Conservation (phyloP, 1,140 invertebrate species). For the Catajapyx aquilonaris region DNA sequence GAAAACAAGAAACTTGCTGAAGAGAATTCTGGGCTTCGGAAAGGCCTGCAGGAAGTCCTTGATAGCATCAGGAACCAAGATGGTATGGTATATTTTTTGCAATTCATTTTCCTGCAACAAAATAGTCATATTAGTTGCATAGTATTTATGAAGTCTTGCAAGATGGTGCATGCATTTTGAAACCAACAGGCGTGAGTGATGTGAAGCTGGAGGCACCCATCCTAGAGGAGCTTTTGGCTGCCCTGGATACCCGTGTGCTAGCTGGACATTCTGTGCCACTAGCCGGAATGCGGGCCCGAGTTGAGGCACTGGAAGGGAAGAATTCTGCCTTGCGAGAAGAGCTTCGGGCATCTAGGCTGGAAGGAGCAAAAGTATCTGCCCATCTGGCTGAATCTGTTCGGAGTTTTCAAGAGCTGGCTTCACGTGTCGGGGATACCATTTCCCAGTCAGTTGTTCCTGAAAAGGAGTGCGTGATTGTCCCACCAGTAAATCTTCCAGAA, state of each 20-base stretch:
- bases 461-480: too few species aligned
- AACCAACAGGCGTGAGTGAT: slow-evolving; percentile 19
- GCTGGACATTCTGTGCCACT: slow-evolving; percentile 54
- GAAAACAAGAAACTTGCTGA: too few species aligned
- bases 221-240: slow-evolving; percentile 32
- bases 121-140: not conserved
- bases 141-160: slow-evolving; percentile 4
- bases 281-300: slow-evolving; percentile 41
- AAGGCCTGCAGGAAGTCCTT: slow-evolving; percentile 42
- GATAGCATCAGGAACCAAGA: slow-evolving; percentile 33
- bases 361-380: slow-evolving; percentile 12
- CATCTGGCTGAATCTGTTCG: slow-evolving; percentile 12
- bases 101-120: slow-evolving; percentile 9
- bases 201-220: slow-evolving; percentile 29
- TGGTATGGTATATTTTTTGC: slow-evolving; percentile 20
- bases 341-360: slow-evolving; percentile 21
- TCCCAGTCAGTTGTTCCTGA: too few species aligned
- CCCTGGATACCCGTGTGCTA: slow-evolving; percentile 40
- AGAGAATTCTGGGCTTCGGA: slow-evolving; percentile 46
- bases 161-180: not conserved
- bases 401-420: slow-evolving; percentile 12
- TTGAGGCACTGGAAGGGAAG: slow-evolving; percentile 34
- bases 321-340: slow-evolving; percentile 32
- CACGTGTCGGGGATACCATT: slow-evolving; percentile 4
- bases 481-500: too few species aligned